Evolutionary conservation across 1,140 invertebrate species (phyloP).

Genomic region (Halesus radiatus): DNA sequence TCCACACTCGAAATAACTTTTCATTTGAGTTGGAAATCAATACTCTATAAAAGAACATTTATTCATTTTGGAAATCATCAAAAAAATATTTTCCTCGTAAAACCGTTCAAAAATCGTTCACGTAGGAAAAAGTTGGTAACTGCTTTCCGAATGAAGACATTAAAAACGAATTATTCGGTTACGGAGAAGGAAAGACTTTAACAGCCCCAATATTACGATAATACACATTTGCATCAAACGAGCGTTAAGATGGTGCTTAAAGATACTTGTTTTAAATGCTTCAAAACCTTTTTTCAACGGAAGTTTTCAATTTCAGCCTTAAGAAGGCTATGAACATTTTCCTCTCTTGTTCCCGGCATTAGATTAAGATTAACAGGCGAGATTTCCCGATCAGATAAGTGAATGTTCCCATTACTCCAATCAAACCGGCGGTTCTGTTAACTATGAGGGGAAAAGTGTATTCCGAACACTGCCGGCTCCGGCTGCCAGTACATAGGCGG

Average conservation of each 20-base stretch:
- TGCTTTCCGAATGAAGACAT: too few species aligned
- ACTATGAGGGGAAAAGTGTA: too few species aligned
- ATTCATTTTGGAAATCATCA: too few species aligned
- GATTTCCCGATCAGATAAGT: neutral
- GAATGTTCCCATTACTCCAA: constrained; percentile 17
- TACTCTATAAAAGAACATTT: too few species aligned
- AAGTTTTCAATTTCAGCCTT: constrained; percentile 14
- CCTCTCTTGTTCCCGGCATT: neutral
- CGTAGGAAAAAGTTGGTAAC: too few species aligned
- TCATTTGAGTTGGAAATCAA: too few species aligned
- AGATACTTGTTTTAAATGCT: neutral
- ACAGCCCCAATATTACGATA: neutral
- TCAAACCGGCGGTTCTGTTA: neutral
- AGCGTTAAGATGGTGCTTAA: neutral
- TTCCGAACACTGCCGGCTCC: too few species aligned
- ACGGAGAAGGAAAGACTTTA: neutral
- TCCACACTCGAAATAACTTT: too few species aligned
- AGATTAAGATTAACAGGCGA: constrained; percentile 11
- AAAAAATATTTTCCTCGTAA: too few species aligned
- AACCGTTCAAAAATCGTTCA: too few species aligned
- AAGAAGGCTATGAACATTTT: neutral
- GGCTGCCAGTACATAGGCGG: too few species aligned
- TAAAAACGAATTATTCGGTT: neutral
- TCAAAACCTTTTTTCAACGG: neutral
- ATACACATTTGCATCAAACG: neutral